Base-by-base conservation (phyloP, 2,888 invertebrate species). In the Melieria crassipennis region DNA sequence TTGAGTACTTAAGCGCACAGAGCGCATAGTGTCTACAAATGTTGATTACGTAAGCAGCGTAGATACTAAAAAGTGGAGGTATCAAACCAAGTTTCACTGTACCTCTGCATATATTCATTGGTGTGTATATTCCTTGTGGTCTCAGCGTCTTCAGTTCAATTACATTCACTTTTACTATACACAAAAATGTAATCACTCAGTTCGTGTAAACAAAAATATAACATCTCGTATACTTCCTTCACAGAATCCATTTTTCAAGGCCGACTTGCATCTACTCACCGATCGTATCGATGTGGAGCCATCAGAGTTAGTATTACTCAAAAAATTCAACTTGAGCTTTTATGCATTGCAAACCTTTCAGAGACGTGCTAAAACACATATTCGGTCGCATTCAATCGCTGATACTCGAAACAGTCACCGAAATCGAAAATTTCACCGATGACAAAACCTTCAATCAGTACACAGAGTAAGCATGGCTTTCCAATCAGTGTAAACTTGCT, bases 381-480 rank as follows among this genome's bases (percentile, higher is more conserved):
- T 85, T 86, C 50, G 77, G 78, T 42, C 84, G 82, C 7, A 79
- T 85, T 30, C 79, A 80, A 0, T 76, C 78, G 0, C 64, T 84
- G n/a, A 85, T 86, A 46, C 71, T 85, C 75, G 91, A 93, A 79
- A 89, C 91, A 57, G 90, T 93, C 0, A 88, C 90, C 42, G 89
- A 88, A n/a, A 91, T 94, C 42, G 89, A 90, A 76, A 91, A 93
- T 72, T 91, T 92, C 69, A 89, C 95, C 0, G 91, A 91, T 55
- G 95, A 96, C 78, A 87, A 90, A 2, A 85, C 88, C 42, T 92
- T 93, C 79, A 88, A 90, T 78, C 90, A 92, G 66, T 95, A 95
- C 79, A 94, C 94, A 4, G 91, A 92, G 91, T 87, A 79, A 69
- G 79, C 75, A 1, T 48, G 11, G 52, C 10, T 52, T n/a, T 9